Evolutionary conservation across 2,888 invertebrate genomes (phyloP), one percentile per base, ranked within the genome.

Genomic region (Oscheius sp.): DNA sequence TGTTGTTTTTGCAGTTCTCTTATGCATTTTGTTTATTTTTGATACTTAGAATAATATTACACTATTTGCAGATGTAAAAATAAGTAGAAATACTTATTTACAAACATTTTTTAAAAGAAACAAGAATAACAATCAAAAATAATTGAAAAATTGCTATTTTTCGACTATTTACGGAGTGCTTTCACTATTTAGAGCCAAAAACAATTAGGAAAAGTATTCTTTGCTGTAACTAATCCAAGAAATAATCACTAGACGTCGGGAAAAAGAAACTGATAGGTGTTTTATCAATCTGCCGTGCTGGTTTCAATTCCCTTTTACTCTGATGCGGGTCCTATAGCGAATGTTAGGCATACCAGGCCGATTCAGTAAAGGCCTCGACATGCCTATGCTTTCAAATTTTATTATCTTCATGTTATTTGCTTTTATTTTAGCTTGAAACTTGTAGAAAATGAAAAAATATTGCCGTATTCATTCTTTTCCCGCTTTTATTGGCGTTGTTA

Each of bases 341-440:
- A 43, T 35, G 43, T 45, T 61, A 61, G 61, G 61, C 61, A 41
- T 25, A 41, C 21, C 61, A 61, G 41, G 45, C 61, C 45, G 41
- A 13, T 21, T 61, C 61, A 43, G 61, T n/a, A 35, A 6, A n/a
- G 35, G 43, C 61, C 61, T 61, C 16, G n/a, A 45, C 35, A 5
- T 49, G 49, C 49, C 49, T 49, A 35, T 9, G 35, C 5, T 6
- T 35, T 35, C 35, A 35, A 35, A 35, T 35, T 23, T 53, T 21
- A 13, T 25, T 21, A 25, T 25, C 21, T 53, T n/a, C 53, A 53
- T 13, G 53, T 6, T 12, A 12, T 35, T 35, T 35, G n/a, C n/a
- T n/a, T n/a, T n/a, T n/a, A n/a, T n/a, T n/a, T n/a, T n/a, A n/a
- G n/a, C n/a, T n/a, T n/a, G n/a, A n/a, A n/a, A n/a, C n/a, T n/a